A percentile compares a stretch with the other conserved stretches of the same genome.
phyloP scores from a whole-genome alignment of 2,888 invertebrate species.

The Eristalis intricaria region DNA sequence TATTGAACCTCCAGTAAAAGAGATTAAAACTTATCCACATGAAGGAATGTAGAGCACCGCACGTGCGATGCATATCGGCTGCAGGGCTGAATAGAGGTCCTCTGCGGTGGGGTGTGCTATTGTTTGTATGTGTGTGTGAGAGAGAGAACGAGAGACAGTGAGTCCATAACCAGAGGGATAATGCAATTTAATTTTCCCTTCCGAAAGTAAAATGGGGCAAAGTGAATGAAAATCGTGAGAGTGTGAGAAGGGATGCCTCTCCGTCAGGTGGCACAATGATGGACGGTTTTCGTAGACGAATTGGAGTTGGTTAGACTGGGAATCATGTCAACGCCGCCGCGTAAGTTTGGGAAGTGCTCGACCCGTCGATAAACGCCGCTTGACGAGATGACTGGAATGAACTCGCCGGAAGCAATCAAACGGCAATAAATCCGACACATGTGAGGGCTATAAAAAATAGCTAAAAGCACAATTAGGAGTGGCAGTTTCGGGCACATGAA shows the following conservation, averaged over 20 bases:
- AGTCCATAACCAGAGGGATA: constrained; percentile 32
- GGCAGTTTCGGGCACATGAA: neutral
- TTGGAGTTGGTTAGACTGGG: neutral
- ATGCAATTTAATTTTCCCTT: constrained; percentile 7
- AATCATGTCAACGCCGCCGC: neutral
- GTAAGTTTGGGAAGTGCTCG: too few relatives aligned
- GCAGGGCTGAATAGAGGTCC: neutral
- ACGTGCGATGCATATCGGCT: constrained; percentile 29
- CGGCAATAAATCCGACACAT: neutral
- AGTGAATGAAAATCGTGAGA: neutral
- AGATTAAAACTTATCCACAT: constrained; percentile 62
- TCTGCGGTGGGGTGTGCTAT: neutral
- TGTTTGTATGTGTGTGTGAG: neutral
- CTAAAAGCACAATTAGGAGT: neutral
- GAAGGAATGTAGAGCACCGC: constrained; percentile 38
- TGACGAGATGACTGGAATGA: neutral
- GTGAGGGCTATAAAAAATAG: neutral
- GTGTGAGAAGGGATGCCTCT: neutral
- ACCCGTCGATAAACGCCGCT: neutral
- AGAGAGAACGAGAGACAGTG: neutral
- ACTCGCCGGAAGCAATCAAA: neutral
- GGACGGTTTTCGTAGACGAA: neutral
- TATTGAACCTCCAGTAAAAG: constrained; percentile 44
- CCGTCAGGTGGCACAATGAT: neutral
- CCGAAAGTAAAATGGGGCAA: constrained; percentile 13